phyloP scores from a whole-genome alignment of 2,888 invertebrate species.

The Drosophila rellima region DNA sequence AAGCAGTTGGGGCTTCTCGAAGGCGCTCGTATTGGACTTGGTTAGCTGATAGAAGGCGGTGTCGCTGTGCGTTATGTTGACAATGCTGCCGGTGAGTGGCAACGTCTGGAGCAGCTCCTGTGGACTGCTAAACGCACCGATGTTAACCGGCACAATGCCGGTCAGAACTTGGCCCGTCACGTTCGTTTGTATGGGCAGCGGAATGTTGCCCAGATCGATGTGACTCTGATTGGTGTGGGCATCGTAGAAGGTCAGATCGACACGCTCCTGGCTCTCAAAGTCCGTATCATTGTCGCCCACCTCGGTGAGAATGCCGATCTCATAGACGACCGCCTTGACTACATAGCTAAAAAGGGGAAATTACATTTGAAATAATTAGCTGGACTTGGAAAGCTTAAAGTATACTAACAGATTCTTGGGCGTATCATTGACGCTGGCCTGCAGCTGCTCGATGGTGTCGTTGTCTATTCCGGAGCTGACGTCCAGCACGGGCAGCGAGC shows the following conservation, averaged over 20 bases:
- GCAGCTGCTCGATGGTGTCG: slow-evolving; percentile 79
- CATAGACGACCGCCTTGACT: slow-evolving; percentile 88
- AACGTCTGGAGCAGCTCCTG: slow-evolving; percentile 83
- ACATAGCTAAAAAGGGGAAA: slow-evolving; percentile 85
- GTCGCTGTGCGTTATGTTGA: slow-evolving; percentile 85
- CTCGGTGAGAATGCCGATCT: slow-evolving; percentile 88
- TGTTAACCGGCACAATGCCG: slow-evolving; percentile 86
- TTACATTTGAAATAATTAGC: too few relatives aligned
- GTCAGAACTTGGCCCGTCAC: slow-evolving; percentile 87
- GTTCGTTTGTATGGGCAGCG: slow-evolving; percentile 87
- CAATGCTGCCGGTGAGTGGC: slow-evolving; percentile 85
- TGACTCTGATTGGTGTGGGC: slow-evolving; percentile 86
- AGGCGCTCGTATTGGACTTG: slow-evolving; percentile 76
- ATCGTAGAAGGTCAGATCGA: slow-evolving; percentile 87
- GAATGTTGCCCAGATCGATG: slow-evolving; percentile 87
- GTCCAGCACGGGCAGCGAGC: slow-evolving; percentile 80
- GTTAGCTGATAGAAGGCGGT: slow-evolving; percentile 84
- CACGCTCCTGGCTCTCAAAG: slow-evolving; percentile 86
- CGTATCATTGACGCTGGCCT: slow-evolving; percentile 76
- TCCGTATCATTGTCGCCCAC: slow-evolving; percentile 86
- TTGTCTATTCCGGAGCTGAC: slow-evolving; percentile 78
- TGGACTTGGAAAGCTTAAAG: fast-evolving
- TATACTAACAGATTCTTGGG: slow-evolving; percentile 84
- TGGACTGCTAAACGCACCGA: slow-evolving; percentile 85
- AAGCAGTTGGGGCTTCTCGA: slow-evolving; percentile 77